Evolutionary conservation across 2,888 invertebrate genomes (phyloP).

Genomic region (Hypomecis atomaria): DNA sequence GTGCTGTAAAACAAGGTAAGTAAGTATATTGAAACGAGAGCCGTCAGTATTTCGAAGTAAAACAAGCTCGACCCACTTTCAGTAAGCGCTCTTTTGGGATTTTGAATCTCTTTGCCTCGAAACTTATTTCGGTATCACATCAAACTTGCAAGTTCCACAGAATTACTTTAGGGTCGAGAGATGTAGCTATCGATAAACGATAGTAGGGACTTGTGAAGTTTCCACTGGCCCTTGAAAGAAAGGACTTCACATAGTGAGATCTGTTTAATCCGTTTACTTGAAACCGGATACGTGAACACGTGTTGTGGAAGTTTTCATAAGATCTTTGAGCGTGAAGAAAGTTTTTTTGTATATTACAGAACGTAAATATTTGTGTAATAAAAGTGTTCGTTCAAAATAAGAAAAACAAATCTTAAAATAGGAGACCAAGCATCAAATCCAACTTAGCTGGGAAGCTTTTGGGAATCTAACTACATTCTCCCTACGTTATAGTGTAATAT

Average conservation of each 20-base stretch:
- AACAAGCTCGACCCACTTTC: conserved; percentile 54
- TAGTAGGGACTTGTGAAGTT: conserved; percentile 19
- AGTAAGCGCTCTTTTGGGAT: conserved; percentile 59
- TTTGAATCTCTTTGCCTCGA: conserved; percentile 52
- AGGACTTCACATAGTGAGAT: conserved; percentile 12
- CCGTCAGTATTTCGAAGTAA: conserved; percentile 46
- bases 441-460: no score
- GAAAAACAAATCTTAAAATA: no score
- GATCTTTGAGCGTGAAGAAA: no score
- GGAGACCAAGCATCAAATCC: no score
- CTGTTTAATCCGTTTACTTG: conserved; percentile 10
- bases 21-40: conserved; percentile 32
- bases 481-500: no score
- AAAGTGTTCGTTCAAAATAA: no score
- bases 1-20: conserved; percentile 29
- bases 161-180: conserved; percentile 49
- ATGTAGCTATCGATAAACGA: conserved; percentile 29
- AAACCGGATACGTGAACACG: not conserved
- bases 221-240: conserved; percentile 14
- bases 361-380: no score
- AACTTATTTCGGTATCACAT: conserved; percentile 59
- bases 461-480: no score
- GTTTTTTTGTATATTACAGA: no score
- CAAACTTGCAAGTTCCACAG: conserved; percentile 55
- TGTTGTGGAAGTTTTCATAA: not conserved